These are phyloP conservation scores for Hippopotamyrus pictus DNA, from an alignment of 2,797 vertebrate genomes.

Conservation along the genomic window DNA sequence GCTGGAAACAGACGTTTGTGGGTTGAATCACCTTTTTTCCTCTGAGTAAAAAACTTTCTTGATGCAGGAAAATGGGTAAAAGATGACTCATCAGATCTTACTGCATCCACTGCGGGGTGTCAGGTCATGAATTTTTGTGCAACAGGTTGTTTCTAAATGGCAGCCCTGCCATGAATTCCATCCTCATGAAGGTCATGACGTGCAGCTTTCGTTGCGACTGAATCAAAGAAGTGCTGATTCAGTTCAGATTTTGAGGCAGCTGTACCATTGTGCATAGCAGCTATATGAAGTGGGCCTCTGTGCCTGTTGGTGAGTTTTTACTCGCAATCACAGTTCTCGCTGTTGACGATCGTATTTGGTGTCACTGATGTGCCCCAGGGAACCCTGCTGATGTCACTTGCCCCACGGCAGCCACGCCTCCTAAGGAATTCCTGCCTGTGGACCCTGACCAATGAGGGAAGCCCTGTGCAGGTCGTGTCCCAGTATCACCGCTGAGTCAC, in stretches of 20 bases:
- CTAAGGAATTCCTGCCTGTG: neutral
- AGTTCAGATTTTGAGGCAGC: neutral
- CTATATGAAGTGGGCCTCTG: neutral
- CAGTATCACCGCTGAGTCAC: neutral
- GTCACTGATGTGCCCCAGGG: neutral
- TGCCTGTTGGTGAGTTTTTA: neutral
- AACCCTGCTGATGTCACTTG: neutral
- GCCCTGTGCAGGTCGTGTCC: neutral
- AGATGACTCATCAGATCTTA: neutral
- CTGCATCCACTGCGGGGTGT: neutral
- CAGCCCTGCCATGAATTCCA: neutral
- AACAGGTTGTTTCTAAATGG: neutral
- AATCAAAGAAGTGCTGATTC: neutral
- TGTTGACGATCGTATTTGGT: neutral
- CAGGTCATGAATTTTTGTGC: neutral
- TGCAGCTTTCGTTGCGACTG: neutral
- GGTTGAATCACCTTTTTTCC: neutral
- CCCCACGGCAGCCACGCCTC: neutral
- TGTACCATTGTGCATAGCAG: neutral
- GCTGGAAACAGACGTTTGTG: neutral
- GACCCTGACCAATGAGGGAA: neutral
- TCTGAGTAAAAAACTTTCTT: neutral
- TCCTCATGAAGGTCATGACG: neutral
- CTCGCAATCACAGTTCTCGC: neutral
- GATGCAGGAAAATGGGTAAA: neutral